phyloP scores from a whole-genome alignment of 2,113 vertebrate species.

The Plecturocebus donacophilus region DNA sequence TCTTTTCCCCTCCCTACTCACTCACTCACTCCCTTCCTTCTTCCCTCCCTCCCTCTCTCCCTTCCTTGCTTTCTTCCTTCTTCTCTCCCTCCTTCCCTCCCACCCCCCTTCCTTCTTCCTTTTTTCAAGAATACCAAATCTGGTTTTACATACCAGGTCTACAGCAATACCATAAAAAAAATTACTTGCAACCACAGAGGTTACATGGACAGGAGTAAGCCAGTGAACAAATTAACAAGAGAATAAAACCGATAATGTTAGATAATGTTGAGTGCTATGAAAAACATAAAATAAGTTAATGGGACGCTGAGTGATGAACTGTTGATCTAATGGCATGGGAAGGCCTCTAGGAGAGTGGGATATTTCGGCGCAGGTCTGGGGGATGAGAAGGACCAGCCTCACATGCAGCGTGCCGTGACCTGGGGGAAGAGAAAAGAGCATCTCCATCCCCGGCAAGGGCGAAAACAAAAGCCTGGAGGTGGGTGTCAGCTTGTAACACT shows the following conservation, averaged over 20 bases:
- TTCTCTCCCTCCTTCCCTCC: too few relatives aligned
- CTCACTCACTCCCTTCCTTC: neutral
- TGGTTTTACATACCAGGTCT: too few relatives aligned
- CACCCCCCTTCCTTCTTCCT: neutral
- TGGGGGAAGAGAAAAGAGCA: too few relatives aligned
- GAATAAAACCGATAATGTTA: neutral
- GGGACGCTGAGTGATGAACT: too few relatives aligned
- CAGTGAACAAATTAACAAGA: neutral
- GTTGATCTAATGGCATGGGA: neutral
- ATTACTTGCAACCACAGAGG: neutral
- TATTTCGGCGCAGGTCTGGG: neutral
- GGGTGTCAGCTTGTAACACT: fast-evolving
- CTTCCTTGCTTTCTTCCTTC: neutral
- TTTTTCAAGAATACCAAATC: neutral
- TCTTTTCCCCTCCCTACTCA: too few relatives aligned
- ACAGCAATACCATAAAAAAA: neutral
- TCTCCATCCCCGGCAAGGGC: fast-evolving
- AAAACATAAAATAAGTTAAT: neutral
- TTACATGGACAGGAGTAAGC: neutral
- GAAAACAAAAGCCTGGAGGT: fast-evolving
- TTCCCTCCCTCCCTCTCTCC: fast-evolving
- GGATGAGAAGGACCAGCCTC: too few relatives aligned
- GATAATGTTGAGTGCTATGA: neutral
- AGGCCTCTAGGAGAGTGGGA: neutral
- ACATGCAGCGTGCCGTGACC: too few relatives aligned